Conservation (phyloP, 2,113 vertebrate species). For the Lycaon pictus region DNA sequence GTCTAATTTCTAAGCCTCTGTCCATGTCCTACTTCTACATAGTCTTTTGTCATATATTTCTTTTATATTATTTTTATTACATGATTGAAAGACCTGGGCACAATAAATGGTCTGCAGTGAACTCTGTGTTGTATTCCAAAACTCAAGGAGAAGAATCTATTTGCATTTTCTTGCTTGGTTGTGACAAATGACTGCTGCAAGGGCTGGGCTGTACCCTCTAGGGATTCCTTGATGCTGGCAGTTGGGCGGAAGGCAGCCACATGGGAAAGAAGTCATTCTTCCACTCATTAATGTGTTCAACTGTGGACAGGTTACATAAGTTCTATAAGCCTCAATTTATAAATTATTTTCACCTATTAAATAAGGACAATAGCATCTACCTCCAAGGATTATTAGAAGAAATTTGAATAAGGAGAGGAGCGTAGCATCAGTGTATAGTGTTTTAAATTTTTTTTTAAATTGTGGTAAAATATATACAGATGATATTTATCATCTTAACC, state of each 20-base stretch:
- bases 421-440: neutral
- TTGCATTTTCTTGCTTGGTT: neutral
- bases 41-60: neutral
- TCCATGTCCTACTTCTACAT: neutral
- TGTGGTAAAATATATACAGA: neutral
- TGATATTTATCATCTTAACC: neutral
- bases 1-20: neutral
- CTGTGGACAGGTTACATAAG: neutral
- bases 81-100: neutral
- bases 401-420: constrained; percentile 12
- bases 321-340: neutral
- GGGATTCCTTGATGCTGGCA: neutral
- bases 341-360: neutral
- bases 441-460: neutral
- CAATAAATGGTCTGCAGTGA: neutral
- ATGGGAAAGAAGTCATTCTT: neutral
- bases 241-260: neutral
- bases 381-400: neutral
- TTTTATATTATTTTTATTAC: neutral
- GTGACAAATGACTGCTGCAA: neutral
- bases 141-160: neutral
- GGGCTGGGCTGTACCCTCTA: neutral
- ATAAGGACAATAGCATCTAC: neutral
- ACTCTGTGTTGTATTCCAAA: neutral
- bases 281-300: neutral